A percentile compares a stretch with the other conserved stretches of the same genome.
These are phyloP conservation scores for Exaiptasia diaphana DNA, from an alignment of 64 coral and sea anemone species.

Conservation along the genomic window DNA sequence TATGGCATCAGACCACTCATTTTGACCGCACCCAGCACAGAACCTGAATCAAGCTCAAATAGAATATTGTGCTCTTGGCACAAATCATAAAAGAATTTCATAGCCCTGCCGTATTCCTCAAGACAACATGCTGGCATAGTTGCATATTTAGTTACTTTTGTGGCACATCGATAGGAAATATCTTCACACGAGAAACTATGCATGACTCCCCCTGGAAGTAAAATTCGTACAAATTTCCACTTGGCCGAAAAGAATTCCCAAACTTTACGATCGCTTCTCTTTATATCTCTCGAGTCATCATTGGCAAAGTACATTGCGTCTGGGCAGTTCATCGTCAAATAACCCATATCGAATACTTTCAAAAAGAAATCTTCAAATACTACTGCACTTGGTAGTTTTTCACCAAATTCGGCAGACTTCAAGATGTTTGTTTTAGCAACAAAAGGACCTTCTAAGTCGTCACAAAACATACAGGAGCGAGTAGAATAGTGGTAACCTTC, in stretches of 20 bases:
- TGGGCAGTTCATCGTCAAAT: constrained; percentile 32
- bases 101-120: constrained; percentile 9
- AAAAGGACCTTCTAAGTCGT: constrained; percentile 44
- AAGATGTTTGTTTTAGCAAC: constrained; percentile 42
- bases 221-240: constrained; percentile 1
- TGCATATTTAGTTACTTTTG: not conserved
- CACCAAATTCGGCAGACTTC: constrained; percentile 1
- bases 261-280: not conserved
- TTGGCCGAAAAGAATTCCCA: constrained; percentile 10
- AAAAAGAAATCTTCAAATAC: constrained; percentile 56
- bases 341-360: not conserved
- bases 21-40: constrained; percentile 40
- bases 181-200: constrained; percentile 21
- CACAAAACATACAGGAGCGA: constrained; percentile 36
- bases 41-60: constrained; percentile 34
- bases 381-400: constrained; percentile 27
- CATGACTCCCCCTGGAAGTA: not conserved
- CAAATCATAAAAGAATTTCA: constrained; percentile 39
- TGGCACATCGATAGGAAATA: constrained; percentile 13
- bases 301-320: constrained; percentile 27
- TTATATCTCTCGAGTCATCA: not conserved
- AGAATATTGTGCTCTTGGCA: constrained; percentile 21
- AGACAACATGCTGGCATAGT: constrained; percentile 27
- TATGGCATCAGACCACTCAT: constrained; percentile 20
- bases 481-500: constrained; percentile 53